These are phyloP conservation scores for Hyppa rectilinea DNA, from an alignment of 2,888 invertebrate genomes.

Conservation along the genomic window DNA sequence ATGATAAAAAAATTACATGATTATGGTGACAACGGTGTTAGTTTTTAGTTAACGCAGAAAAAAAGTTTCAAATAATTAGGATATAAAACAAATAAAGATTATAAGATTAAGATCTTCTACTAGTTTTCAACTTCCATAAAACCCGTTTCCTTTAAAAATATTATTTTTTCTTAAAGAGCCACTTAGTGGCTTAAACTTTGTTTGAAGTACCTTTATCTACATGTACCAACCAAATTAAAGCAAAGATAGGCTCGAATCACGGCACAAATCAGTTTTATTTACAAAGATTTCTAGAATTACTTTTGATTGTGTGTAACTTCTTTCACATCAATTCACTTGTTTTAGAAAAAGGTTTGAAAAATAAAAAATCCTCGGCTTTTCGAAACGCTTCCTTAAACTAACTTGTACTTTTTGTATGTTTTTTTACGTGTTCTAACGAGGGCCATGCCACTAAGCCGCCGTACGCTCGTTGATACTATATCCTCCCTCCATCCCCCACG, in stretches of 20 bases:
- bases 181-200: slow-evolving; percentile 30
- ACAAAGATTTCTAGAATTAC: slow-evolving; percentile 24
- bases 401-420: slow-evolving; percentile 53
- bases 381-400: slow-evolving; percentile 27
- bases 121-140: slow-evolving; percentile 15
- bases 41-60: neutral
- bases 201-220: slow-evolving; percentile 33
- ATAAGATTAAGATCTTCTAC: neutral
- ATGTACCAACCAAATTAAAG: slow-evolving; percentile 13
- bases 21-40: no score
- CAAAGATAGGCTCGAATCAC: slow-evolving; percentile 5
- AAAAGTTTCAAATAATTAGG: neutral
- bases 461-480: slow-evolving; percentile 63
- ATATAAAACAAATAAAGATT: neutral
- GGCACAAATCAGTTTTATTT: slow-evolving; percentile 26
- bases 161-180: slow-evolving; percentile 24
- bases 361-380: slow-evolving; percentile 36
- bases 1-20: neutral
- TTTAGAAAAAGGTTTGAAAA: slow-evolving; percentile 47
- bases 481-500: slow-evolving; percentile 15
- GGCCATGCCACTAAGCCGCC: slow-evolving; percentile 59
- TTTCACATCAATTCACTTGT: slow-evolving; percentile 30
- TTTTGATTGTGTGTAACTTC: slow-evolving; percentile 25
- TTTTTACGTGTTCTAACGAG: slow-evolving; percentile 65
- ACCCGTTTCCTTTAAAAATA: slow-evolving; percentile 12